Percentiles rank a stretch among this genome's conserved stretches.
phyloP scores from a whole-genome alignment of 2,797 vertebrate species.

The Gouania willdenowi region DNA sequence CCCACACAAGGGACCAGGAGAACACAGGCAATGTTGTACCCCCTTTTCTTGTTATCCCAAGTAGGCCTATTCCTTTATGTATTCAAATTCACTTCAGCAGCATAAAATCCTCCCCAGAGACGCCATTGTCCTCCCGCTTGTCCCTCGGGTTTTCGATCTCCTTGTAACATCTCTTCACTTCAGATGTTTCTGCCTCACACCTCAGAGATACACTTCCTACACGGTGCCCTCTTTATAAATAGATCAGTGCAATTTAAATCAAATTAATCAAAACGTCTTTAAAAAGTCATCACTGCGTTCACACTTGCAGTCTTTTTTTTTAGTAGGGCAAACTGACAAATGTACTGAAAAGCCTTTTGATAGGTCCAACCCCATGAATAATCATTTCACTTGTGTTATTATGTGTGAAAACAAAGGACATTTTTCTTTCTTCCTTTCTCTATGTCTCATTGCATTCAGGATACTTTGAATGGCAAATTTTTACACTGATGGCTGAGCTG shows the following conservation, averaged over 20 bases:
- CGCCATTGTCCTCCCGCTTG: slow-evolving; percentile 75
- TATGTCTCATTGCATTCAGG: slow-evolving; percentile 57
- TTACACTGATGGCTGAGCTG: slow-evolving; percentile 68
- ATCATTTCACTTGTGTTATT: slow-evolving; percentile 74
- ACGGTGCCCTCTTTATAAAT: slow-evolving; percentile 54
- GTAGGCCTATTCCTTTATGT: slow-evolving; percentile 76
- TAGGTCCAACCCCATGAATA: slow-evolving; percentile 62
- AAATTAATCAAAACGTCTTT: slow-evolving; percentile 75
- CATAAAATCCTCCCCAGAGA: slow-evolving; percentile 80
- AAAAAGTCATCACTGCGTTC: slow-evolving; percentile 57
- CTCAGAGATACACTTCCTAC: slow-evolving; percentile 46
- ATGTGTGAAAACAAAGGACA: slow-evolving; percentile 71
- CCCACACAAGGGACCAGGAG: slow-evolving; percentile 61
- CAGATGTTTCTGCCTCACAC: slow-evolving; percentile 64
- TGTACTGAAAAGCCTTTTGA: slow-evolving; percentile 70
- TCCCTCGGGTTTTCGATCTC: slow-evolving; percentile 78
- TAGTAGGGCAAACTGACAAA: slow-evolving; percentile 61
- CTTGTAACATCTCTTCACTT: slow-evolving; percentile 69
- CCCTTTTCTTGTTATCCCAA: slow-evolving; percentile 55
- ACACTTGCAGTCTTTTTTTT: slow-evolving; percentile 10
- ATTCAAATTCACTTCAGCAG: slow-evolving; percentile 82
- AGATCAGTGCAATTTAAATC: slow-evolving; percentile 65
- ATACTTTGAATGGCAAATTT: slow-evolving; percentile 58
- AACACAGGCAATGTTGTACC: slow-evolving; percentile 64
- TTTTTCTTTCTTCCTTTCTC: slow-evolving; percentile 36